Conservation (phyloP, 2,797 vertebrate species). For the Sebastes wilsoni region DNA sequence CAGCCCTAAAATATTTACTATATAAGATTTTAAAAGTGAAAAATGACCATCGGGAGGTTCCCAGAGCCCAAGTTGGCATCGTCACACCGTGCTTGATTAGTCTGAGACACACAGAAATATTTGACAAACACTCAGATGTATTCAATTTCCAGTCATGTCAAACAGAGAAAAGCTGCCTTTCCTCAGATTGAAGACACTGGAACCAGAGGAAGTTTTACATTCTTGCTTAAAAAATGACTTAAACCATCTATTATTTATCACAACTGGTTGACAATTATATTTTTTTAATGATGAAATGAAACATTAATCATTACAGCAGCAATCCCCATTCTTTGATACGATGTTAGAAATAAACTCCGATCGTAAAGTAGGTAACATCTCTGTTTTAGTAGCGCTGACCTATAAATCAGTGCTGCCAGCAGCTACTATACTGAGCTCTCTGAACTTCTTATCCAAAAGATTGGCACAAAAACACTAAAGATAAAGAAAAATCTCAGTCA, state of each 20-base stretch:
- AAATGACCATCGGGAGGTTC: not conserved
- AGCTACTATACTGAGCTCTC: slow-evolving; percentile 9
- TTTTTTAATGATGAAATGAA: not conserved
- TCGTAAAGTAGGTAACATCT: not conserved
- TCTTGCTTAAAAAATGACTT: not conserved
- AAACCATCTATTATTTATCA: not conserved
- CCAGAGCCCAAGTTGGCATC: not conserved
- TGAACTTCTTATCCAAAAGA: slow-evolving; percentile 23
- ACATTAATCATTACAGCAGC: not conserved
- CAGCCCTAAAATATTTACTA: not conserved
- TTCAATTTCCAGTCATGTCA: not conserved
- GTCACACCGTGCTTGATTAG: not conserved
- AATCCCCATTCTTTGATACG: not conserved
- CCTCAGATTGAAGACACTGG: not conserved
- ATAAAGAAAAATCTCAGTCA: slow-evolving; percentile 7
- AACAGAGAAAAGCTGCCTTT: not conserved
- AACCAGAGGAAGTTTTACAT: not conserved
- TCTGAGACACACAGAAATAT: not conserved
- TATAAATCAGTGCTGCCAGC: slow-evolving; percentile 24
- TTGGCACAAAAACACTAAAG: not conserved
- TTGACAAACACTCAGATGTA: not conserved
- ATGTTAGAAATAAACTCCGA: not conserved
- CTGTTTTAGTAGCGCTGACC: not conserved
- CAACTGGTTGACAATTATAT: not conserved
- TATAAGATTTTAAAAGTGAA: not conserved